Evolutionary conservation across 2,888 invertebrate species (phyloP).

Genomic region (Siphlonurus alternatus): DNA sequence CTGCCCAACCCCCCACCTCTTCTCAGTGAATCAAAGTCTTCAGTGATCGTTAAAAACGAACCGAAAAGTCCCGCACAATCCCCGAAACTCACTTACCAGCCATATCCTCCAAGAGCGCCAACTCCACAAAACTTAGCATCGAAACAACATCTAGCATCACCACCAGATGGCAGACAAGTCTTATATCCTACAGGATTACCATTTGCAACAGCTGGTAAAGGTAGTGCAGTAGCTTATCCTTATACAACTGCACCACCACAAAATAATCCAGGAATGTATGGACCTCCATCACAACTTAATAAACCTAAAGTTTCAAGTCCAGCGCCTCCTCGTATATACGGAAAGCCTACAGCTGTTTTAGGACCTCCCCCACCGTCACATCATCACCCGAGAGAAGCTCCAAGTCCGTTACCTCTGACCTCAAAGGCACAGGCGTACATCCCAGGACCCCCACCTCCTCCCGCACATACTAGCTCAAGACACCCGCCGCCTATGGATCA

Average conservation of each 20-base stretch:
- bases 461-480: slow-evolving; percentile 30
- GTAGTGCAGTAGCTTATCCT: slow-evolving; percentile 3
- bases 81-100: neutral
- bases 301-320: slow-evolving; percentile 60
- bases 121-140: slow-evolving; percentile 36
- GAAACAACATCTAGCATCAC: neutral
- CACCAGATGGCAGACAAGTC: slow-evolving; percentile 1
- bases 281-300: slow-evolving; percentile 30
- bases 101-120: neutral
- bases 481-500: neutral
- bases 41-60: slow-evolving; percentile 66
- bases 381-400: slow-evolving; percentile 27
- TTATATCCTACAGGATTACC: neutral
- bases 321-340: slow-evolving; percentile 58
- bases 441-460: slow-evolving; percentile 23
- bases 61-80: slow-evolving; percentile 36
- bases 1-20: slow-evolving; percentile 49
- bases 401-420: slow-evolving; percentile 36
- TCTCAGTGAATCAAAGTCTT: slow-evolving; percentile 48
- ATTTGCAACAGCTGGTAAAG: slow-evolving; percentile 3
- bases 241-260: neutral
- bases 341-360: slow-evolving; percentile 32
- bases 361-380: slow-evolving; percentile 36
- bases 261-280: neutral
- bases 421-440: slow-evolving; percentile 33